Evolutionary conservation across 2,888 invertebrate species (phyloP).

Genomic region (Ectobius pallidus): DNA sequence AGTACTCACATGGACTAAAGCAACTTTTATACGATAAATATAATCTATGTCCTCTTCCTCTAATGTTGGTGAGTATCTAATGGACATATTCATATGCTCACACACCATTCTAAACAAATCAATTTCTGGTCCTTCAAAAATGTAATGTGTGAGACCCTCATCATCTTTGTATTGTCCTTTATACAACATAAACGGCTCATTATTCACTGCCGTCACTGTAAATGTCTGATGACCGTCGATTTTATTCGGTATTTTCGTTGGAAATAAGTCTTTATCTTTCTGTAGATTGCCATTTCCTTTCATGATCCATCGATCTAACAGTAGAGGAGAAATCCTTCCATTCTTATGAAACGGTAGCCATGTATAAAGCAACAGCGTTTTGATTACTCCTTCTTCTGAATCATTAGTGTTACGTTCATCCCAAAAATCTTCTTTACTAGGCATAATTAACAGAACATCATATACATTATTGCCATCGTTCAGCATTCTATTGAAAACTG

Average conservation of each 20-base stretch:
- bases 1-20: no score
- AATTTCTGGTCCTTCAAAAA: not conserved
- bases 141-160: not conserved
- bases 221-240: not conserved
- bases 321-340: not conserved
- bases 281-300: not conserved
- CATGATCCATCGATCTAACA: not conserved
- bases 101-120: not conserved
- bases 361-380: not conserved
- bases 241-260: not conserved
- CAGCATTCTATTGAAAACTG: not conserved
- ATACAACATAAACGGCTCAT: not conserved
- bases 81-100: not conserved
- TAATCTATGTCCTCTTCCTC: no score
- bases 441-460: not conserved
- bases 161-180: not conserved
- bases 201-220: not conserved
- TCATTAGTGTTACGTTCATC: not conserved
- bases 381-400: no score
- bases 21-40: no score
- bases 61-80: not conserved
- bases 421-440: no score
- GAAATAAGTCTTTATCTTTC: not conserved
- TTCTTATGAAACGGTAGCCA: not conserved
- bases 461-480: not conserved